These are phyloP conservation scores for Meloidogyne chitwoodi DNA, from an alignment of 1,140 invertebrate genomes.

Conservation along the genomic window DNA sequence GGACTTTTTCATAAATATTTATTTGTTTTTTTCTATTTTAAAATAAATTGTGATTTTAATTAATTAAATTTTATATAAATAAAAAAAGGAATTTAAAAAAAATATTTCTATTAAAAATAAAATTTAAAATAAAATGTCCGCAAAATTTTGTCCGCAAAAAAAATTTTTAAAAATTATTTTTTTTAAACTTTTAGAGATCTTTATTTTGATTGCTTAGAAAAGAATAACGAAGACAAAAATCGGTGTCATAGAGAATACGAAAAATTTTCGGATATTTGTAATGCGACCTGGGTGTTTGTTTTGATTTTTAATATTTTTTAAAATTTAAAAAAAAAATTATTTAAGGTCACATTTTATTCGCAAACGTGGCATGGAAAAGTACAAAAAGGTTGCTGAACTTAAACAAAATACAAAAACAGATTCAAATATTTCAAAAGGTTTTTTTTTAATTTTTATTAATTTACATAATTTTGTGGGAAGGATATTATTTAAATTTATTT, in stretches of 20 bases:
- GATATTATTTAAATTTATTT: too few relatives aligned
- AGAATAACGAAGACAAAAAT: conserved; percentile 2
- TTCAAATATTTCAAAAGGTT: neutral
- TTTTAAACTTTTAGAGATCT: conserved; percentile 1
- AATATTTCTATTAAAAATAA: too few relatives aligned
- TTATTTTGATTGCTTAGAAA: conserved; percentile 19
- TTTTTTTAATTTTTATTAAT: too few relatives aligned
- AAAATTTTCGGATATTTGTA: conserved; percentile 4
- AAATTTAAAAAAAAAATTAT: too few relatives aligned
- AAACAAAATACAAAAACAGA: neutral
- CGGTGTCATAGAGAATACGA: conserved; percentile 13
- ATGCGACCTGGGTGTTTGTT: conserved; percentile 20
- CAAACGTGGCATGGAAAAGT: conserved; percentile 9
- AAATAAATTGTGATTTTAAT: too few relatives aligned
- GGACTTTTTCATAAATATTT: too few relatives aligned
- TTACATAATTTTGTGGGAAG: too few relatives aligned
- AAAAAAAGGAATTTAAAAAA: too few relatives aligned
- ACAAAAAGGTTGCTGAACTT: conserved; percentile 2
- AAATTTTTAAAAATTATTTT: too few relatives aligned
- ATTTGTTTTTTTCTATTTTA: too few relatives aligned
- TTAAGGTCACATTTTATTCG: conserved; percentile 22
- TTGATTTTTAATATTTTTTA: neutral
- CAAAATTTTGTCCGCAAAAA: neutral
- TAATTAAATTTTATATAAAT: too few relatives aligned
- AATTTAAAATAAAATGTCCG: too few relatives aligned